A percentile compares a stretch with the other conserved stretches of the same genome.
phyloP scores from a whole-genome alignment of 2,113 vertebrate species.

The Oxyruncus cristatus region DNA sequence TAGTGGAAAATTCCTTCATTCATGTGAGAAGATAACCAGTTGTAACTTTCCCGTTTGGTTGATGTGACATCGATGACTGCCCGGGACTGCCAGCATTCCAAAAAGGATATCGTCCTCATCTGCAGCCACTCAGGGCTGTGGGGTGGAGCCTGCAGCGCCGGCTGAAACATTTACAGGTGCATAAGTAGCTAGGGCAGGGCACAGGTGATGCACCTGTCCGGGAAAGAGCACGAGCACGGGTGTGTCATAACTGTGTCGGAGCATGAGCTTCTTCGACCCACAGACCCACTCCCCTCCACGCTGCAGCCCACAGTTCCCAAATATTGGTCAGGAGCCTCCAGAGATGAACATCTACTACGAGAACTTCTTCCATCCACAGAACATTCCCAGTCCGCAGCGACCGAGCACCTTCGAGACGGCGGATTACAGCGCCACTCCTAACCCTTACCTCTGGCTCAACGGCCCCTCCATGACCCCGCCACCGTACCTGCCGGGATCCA shows the following conservation, averaged over 20 bases:
- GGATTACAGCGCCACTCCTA: conserved; percentile 85
- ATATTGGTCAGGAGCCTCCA: conserved; percentile 92
- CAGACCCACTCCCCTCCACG: conserved; percentile 87
- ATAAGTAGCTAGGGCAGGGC: conserved; percentile 73
- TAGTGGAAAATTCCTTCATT: conserved; percentile 67
- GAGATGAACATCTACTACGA: conserved; percentile 95
- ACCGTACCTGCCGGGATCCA: conserved; percentile 83
- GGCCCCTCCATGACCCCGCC: conserved; percentile 86
- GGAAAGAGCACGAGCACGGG: conserved; percentile 38
- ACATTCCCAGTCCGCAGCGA: conserved; percentile 89
- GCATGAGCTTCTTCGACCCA: conserved; percentile 92
- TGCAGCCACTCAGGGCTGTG: conserved; percentile 71
- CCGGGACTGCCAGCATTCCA: conserved; percentile 73
- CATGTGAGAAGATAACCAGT: conserved; percentile 63
- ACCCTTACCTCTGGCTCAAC: conserved; percentile 96
- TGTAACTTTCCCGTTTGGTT: conserved; percentile 61
- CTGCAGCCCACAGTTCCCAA: conserved; percentile 96
- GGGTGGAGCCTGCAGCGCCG: conserved; percentile 69
- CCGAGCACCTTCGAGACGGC: conserved; percentile 86
- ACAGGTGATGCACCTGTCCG: conserved; percentile 73
- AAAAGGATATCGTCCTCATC: conserved; percentile 67
- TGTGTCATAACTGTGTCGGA: conserved; percentile 49
- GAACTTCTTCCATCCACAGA: conserved; percentile 92
- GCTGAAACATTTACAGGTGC: conserved; percentile 70
- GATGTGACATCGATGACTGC: conserved; percentile 34